Evolutionary conservation across 2,113 vertebrate genomes (phyloP).

Genomic region (Phasianus colchicus): DNA sequence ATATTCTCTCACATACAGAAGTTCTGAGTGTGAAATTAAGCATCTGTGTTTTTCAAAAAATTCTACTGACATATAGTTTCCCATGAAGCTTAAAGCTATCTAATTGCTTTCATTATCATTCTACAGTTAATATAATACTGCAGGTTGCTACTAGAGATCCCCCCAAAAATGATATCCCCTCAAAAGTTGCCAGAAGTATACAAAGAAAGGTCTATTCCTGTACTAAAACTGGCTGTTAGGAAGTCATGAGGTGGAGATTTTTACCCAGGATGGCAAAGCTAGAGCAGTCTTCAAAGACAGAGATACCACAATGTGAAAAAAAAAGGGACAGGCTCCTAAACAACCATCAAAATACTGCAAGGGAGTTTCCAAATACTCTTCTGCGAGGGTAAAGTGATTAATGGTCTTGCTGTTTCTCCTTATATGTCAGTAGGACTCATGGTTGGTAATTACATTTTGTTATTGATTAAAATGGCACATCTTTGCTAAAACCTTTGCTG

Average conservation of each 20-base stretch:
- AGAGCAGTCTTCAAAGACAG: neutral
- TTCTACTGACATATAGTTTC: neutral
- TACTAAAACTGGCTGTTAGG: neutral
- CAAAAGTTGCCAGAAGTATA: neutral
- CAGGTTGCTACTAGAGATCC: neutral
- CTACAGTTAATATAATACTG: neutral
- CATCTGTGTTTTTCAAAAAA: neutral
- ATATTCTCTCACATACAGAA: neutral
- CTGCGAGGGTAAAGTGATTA: neutral
- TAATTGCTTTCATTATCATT: neutral
- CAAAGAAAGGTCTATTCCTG: neutral
- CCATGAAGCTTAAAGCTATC: neutral
- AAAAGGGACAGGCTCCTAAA: neutral
- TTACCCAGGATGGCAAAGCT: neutral
- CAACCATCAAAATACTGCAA: neutral
- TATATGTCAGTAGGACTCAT: neutral
- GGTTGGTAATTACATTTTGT: neutral
- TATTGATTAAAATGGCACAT: neutral
- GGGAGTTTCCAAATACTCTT: neutral
- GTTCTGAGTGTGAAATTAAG: neutral
- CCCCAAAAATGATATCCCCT: neutral
- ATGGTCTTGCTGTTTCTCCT: neutral
- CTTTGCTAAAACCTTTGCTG: neutral
- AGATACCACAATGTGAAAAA: neutral
- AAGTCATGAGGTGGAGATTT: neutral